Base-by-base conservation (phyloP, 2,797 vertebrate genomes). In the Setipinna tenuifilis region DNA sequence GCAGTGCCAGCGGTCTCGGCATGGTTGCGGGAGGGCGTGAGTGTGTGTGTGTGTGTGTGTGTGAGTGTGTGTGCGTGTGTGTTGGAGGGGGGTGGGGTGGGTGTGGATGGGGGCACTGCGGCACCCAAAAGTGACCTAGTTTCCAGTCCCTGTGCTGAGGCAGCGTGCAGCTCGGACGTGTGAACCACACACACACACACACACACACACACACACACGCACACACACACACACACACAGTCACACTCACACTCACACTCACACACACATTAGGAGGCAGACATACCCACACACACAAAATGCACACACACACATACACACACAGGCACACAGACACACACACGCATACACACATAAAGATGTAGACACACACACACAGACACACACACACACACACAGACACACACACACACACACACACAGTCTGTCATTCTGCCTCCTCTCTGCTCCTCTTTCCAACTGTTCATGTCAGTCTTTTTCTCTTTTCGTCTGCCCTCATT, bases 21-120 rank as follows among this genome's bases (percentile, higher is more conserved):
- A 71, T 23, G 46, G 46, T 48, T 48, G 46, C 10, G 46, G 46
- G 3, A 48, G 46, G 46, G 46, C 46, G 46, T 4, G 46, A 14
- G 65, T 31, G 62, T 84, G 50, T 84, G 83, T 82, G 59, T 65
- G 83, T 58, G 59, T 85, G 82, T 87, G 75, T 85, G 78, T 85
- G 62, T 87, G 80, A 82, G 7, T 83, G 59, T 78, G 81, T 59
- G 25, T 46, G 81, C 75, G 48, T 71, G 61, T 54, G 59, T 25
- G 54, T 83, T 35, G 50, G 28, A 35, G 84, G 50, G 41, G 61
- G 21, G 10, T 65, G 61, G 58, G 58, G 83, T 46, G 71, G 54
- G 82, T 71, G 65, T 19, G 65, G 84, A 61, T 17, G 50, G 25
- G 83, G 80, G 83, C 44, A n/a, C 82, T 83, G 82, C 35, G 82